These are phyloP conservation scores for Nipponia nippon DNA, from an alignment of 2,113 vertebrate species.

Conservation along the genomic window DNA sequence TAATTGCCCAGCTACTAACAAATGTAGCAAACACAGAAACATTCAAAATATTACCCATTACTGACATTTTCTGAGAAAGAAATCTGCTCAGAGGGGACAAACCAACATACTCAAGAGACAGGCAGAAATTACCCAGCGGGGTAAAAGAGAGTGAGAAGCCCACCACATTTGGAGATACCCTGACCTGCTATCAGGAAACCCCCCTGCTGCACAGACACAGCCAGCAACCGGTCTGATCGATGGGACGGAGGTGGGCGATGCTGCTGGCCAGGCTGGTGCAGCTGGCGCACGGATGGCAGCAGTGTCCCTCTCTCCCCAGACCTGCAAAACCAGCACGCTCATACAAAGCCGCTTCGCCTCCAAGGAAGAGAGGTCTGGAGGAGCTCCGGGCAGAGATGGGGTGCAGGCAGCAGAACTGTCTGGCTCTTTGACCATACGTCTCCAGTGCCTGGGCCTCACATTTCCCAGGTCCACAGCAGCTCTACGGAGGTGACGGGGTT, in stretches of 20 bases:
- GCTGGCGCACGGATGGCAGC: not conserved
- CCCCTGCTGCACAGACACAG: not conserved
- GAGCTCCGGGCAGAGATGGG: not conserved
- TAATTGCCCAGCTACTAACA: not conserved
- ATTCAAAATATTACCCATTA: not conserved
- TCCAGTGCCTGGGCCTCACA: rapidly evolving
- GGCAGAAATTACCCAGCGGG: not conserved
- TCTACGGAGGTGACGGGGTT: rapidly evolving
- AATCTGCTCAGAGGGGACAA: not conserved
- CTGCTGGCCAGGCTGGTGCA: not conserved
- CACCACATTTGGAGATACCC: not conserved
- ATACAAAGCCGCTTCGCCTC: not conserved
- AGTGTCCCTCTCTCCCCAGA: rapidly evolving
- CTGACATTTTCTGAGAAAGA: not conserved
- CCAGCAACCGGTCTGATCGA: not conserved
- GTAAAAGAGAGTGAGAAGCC: not conserved
- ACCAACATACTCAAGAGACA: not conserved
- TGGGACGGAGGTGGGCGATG: rapidly evolving
- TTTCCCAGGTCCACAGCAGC: not conserved
- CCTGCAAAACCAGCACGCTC: not conserved
- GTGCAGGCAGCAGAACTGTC: not conserved
- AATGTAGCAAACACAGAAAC: not conserved
- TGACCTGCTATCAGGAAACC: not conserved
- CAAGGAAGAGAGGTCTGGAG: not conserved
- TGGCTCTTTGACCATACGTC: not conserved